These are phyloP conservation scores for Blastobasis adustella DNA, from an alignment of 2,888 invertebrate genomes.

Conservation along the genomic window DNA sequence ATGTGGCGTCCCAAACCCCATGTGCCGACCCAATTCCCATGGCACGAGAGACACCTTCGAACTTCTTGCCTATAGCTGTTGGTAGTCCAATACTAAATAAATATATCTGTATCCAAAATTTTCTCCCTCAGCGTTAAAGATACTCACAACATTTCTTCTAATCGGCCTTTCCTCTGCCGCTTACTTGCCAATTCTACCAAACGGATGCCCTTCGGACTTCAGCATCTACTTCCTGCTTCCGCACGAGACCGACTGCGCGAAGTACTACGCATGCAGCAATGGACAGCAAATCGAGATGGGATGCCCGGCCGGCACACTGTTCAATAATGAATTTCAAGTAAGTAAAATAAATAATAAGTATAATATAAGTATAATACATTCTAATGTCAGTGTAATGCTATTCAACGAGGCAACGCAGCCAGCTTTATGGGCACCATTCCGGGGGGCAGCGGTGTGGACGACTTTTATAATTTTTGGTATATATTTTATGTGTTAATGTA, in stretches of 20 bases:
- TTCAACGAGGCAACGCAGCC: no score
- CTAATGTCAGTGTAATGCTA: no score
- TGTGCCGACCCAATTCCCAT: no score
- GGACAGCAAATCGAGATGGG: conserved; percentile 25
- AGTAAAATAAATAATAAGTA: conserved; percentile 17
- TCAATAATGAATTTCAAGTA: conserved; percentile 33
- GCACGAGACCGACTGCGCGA: conserved; percentile 36
- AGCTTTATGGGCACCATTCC: no score
- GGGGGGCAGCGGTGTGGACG: no score
- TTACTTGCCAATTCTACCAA: conserved; percentile 37
- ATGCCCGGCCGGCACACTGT: conserved; percentile 28
- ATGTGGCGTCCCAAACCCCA: no score
- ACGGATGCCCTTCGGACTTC: conserved; percentile 28
- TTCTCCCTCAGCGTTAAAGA: conserved; percentile 4
- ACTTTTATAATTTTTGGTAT: no score
- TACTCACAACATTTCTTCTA: background rate
- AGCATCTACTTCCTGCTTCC: conserved; percentile 28
- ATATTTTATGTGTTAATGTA: no score
- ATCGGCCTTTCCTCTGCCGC: conserved; percentile 24
- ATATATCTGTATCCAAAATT: background rate
- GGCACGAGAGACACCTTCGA: no score
- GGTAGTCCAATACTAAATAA: no score
- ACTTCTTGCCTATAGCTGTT: no score
- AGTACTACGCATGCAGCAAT: conserved; percentile 37
- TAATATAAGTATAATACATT: no score